Percentiles rank a stretch among this genome's conserved stretches.
Evolutionary conservation across 2,888 invertebrate genomes (phyloP).

Genomic region (Torymus tubicola): DNA sequence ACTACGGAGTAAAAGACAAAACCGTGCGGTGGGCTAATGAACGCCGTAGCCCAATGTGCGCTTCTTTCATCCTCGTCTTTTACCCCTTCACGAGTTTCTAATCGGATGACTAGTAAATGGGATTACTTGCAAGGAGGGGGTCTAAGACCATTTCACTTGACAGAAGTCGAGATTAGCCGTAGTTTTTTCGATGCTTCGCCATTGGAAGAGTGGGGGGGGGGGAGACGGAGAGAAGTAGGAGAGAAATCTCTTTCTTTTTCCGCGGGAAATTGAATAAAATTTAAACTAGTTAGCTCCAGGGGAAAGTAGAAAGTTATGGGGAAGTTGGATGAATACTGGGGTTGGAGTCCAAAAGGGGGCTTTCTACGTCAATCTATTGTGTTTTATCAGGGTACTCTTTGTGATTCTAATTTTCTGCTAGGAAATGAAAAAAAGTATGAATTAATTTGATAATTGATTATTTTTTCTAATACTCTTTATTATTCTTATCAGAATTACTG

Average conservation of each 20-base stretch:
- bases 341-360: too few species aligned
- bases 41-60: not conserved
- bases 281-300: not conserved
- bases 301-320: not conserved
- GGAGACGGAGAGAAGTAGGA: too few species aligned
- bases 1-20: constrained; percentile 40
- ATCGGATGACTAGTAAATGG: constrained; percentile 45
- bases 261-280: constrained; percentile 4
- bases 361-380: too few species aligned
- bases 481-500: too few species aligned
- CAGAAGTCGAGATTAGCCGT: constrained; percentile 32
- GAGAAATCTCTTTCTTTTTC: not conserved
- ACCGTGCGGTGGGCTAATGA: constrained; percentile 27
- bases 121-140: constrained; percentile 4
- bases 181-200: constrained; percentile 4
- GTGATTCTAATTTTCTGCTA: too few species aligned
- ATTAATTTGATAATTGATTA: too few species aligned
- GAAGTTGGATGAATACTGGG: too few species aligned
- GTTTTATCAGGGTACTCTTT: too few species aligned
- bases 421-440: too few species aligned
- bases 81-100: constrained; percentile 29
- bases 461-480: too few species aligned
- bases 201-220: too few species aligned
- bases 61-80: not conserved
- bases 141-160: constrained; percentile 34